A percentile compares a stretch with the other conserved stretches of the same genome.
These are phyloP conservation scores for Drosophila melanica DNA, from an alignment of 1,140 invertebrate species.

Conservation along the genomic window DNA sequence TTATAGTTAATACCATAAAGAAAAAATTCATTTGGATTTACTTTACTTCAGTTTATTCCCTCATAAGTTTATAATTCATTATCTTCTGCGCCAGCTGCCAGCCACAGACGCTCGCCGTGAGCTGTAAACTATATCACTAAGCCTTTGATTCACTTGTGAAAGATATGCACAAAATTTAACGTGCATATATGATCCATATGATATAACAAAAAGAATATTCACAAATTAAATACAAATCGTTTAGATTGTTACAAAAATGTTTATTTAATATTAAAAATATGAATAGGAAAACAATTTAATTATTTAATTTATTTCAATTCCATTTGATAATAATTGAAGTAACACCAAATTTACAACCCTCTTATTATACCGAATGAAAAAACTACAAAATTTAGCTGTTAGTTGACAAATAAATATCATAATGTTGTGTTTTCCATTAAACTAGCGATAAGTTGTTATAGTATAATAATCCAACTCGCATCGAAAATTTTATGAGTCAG, in stretches of 20 bases:
- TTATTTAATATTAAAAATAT: too few species aligned
- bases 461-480: slow-evolving; percentile 17
- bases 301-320: not conserved
- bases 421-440: not conserved
- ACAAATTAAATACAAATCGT: too few species aligned
- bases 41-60: slow-evolving; percentile 22
- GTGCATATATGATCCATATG: too few species aligned
- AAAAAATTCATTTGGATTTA: slow-evolving; percentile 31
- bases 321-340: not conserved
- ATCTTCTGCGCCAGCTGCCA: slow-evolving; percentile 37
- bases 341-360: not conserved
- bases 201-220: too few species aligned
- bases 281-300: too few species aligned
- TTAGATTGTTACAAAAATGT: too few species aligned
- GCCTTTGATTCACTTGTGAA: not conserved
- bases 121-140: slow-evolving; percentile 1
- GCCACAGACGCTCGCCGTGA: not conserved
- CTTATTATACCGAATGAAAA: not conserved
- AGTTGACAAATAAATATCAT: not conserved
- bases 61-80: slow-evolving; percentile 41
- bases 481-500: slow-evolving; percentile 14
- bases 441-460: slow-evolving; percentile 11
- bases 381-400: slow-evolving; percentile 7
- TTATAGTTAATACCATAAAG: slow-evolving; percentile 30
- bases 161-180: not conserved